phyloP scores from a whole-genome alignment of 2,888 invertebrate genomes.

The Cistogaster globosa region DNA sequence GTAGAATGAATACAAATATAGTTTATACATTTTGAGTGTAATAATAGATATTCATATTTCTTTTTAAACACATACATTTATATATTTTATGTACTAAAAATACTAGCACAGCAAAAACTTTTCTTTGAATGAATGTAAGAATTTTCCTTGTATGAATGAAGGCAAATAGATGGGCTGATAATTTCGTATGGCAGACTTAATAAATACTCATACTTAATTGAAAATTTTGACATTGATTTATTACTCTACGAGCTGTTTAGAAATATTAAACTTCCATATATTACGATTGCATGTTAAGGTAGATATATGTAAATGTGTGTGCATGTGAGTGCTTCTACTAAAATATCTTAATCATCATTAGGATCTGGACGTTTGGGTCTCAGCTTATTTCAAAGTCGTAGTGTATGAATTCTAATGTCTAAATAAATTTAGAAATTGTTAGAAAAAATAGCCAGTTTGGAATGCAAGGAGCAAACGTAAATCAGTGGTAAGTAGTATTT shows the following conservation, averaged over 20 bases:
- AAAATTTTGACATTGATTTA: constrained; percentile 66
- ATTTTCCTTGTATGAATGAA: no score
- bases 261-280: constrained; percentile 4
- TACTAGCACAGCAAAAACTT: no score
- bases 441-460: not conserved
- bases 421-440: constrained; percentile 1
- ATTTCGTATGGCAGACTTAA: constrained; percentile 33
- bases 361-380: constrained; percentile 10
- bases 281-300: not conserved
- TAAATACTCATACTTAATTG: constrained; percentile 53
- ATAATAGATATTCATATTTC: not conserved
- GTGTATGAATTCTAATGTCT: constrained; percentile 49
- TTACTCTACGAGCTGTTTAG: constrained; percentile 51
- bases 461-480: not conserved
- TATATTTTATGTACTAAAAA: no score
- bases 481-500: not conserved
- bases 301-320: not conserved
- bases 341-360: constrained; percentile 45
- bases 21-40: not conserved
- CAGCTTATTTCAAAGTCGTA: constrained; percentile 17
- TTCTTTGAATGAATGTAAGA: no score
- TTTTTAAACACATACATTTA: not conserved
- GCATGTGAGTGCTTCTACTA: not conserved
- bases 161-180: constrained; percentile 15
- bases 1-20: no score